Percentiles rank a stretch among this genome's conserved stretches.
These are phyloP conservation scores for Rhagium mordax DNA, from an alignment of 2,888 invertebrate species.

Conservation along the genomic window DNA sequence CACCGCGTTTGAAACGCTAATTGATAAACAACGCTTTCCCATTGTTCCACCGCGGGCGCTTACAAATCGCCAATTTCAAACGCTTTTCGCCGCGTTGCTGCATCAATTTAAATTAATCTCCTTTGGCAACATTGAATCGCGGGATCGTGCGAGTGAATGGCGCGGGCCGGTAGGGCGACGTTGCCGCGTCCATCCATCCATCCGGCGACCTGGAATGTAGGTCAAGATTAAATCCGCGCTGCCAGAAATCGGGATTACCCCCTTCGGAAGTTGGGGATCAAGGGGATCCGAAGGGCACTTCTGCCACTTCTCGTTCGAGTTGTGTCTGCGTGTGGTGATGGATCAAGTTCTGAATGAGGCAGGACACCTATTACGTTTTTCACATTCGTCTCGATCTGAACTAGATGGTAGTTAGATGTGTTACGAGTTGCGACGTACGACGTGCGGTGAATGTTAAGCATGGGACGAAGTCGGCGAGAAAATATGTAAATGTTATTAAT, in stretches of 20 bases:
- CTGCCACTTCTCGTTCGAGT: not conserved
- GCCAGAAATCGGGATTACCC: conserved; percentile 41
- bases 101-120: not conserved
- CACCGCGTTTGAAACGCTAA: no score
- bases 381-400: no score
- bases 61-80: not conserved
- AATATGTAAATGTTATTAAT: no score
- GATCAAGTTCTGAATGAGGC: not conserved
- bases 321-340: not conserved
- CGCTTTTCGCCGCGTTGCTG: not conserved
- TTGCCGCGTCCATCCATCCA: conserved; percentile 49
- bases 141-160: conserved; percentile 39
- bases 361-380: no score
- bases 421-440: no score
- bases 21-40: not conserved
- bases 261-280: not conserved
- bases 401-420: no score
- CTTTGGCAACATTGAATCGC: not conserved
- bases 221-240: conserved; percentile 59
- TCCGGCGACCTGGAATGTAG: conserved; percentile 53
- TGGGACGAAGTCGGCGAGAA: no score
- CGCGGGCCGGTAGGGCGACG: conserved; percentile 41
- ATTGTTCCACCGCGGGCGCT: not conserved
- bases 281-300: not conserved
- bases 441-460: no score